Evolutionary conservation across 1,140 invertebrate genomes (phyloP).

Genomic region (Listronotus bonariensis): DNA sequence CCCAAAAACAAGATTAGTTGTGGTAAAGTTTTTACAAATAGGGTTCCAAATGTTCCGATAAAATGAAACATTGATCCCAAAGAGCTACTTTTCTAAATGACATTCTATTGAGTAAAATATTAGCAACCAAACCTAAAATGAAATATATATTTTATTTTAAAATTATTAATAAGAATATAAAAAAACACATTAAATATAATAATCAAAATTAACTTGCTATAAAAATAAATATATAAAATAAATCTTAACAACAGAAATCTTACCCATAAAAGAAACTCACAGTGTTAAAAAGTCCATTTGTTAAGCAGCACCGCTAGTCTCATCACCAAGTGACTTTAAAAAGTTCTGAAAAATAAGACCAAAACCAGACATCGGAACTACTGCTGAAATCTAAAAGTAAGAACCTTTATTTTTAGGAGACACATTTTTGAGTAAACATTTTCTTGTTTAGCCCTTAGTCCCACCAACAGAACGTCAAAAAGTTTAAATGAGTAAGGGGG

Average conservation of each 20-base stretch:
- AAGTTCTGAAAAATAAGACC: slow-evolving; percentile 69
- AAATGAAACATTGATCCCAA: slow-evolving; percentile 14
- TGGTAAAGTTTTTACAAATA: slow-evolving; percentile 8
- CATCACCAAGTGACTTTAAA: slow-evolving; percentile 63
- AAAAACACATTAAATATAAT: too few relatives aligned
- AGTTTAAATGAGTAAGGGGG: too few relatives aligned
- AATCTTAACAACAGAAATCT: background rate
- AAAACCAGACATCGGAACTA: slow-evolving; percentile 65
- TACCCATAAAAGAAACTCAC: slow-evolving; percentile 63
- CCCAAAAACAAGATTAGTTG: slow-evolving; percentile 15
- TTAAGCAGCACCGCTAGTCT: slow-evolving; percentile 63
- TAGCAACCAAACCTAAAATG: slow-evolving; percentile 19
- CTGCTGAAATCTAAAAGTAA: slow-evolving; percentile 57
- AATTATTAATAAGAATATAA: too few relatives aligned
- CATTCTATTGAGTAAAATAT: slow-evolving; percentile 13
- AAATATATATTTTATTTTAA: background rate
- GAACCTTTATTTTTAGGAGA: too few relatives aligned
- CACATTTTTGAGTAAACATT: too few relatives aligned
- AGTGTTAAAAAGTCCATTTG: slow-evolving; percentile 65
- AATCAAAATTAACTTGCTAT: too few relatives aligned
- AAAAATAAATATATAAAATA: too few relatives aligned
- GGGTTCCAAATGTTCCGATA: slow-evolving; percentile 7
- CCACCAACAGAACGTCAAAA: too few relatives aligned
- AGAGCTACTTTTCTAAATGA: slow-evolving; percentile 22
- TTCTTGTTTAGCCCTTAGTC: too few relatives aligned